These are phyloP conservation scores for Drepana falcataria DNA, from an alignment of 2,888 invertebrate species.

Conservation along the genomic window DNA sequence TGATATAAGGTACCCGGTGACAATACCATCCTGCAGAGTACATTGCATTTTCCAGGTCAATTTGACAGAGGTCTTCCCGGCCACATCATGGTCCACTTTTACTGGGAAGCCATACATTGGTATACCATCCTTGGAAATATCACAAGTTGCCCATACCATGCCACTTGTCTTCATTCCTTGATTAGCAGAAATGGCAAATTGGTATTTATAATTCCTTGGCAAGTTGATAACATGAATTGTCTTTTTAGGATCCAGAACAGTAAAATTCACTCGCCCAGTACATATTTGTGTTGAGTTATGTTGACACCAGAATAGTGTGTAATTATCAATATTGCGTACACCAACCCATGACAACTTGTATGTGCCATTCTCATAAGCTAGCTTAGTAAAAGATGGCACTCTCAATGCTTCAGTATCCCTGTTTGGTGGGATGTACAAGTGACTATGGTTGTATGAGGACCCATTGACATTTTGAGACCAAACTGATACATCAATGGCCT, in stretches of 20 bases:
- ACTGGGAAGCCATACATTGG: slow-evolving; percentile 77
- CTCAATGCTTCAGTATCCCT: slow-evolving; percentile 64
- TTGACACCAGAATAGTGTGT: slow-evolving; percentile 90
- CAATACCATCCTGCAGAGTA: slow-evolving; percentile 83
- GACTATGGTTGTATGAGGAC: slow-evolving; percentile 74
- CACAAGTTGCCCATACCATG: slow-evolving; percentile 90
- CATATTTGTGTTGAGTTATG: slow-evolving; percentile 73
- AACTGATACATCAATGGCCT: slow-evolving; percentile 73
- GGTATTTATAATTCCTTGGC: slow-evolving; percentile 79
- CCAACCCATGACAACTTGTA: slow-evolving; percentile 88
- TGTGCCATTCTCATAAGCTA: slow-evolving; percentile 83
- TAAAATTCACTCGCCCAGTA: slow-evolving; percentile 70
- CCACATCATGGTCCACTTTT: slow-evolving; percentile 48
- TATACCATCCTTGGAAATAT: slow-evolving; percentile 65
- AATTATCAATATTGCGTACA: slow-evolving; percentile 79
- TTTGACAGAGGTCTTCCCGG: slow-evolving; percentile 57
- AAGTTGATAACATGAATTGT: slow-evolving; percentile 80
- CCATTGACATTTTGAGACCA: slow-evolving; percentile 81
- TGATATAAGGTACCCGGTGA: slow-evolving; percentile 85
- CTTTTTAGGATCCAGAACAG: slow-evolving; percentile 46
- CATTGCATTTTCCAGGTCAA: slow-evolving; percentile 89
- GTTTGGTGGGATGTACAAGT: slow-evolving; percentile 80
- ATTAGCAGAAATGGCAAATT: slow-evolving; percentile 91
- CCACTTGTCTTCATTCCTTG: slow-evolving; percentile 84
- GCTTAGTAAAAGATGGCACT: slow-evolving; percentile 81